Base-by-base conservation (phyloP, 2,888 invertebrate species). In the Drosophila conformis region DNA sequence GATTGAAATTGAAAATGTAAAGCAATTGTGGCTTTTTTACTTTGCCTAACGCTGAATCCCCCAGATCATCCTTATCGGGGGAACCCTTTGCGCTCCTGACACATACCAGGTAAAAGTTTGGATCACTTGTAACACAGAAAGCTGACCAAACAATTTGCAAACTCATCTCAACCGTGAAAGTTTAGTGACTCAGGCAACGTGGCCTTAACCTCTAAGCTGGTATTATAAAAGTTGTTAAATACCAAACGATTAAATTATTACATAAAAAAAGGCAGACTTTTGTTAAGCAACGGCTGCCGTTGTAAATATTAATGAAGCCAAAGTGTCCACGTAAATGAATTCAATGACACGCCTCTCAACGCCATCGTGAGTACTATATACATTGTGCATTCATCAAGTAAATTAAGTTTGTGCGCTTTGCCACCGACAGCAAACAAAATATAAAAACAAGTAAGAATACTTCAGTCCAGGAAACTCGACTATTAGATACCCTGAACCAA, bases 1-100 rank as follows among this genome's bases (percentile, higher is more conserved):
- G 74, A 80, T 83, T 80, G 67, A 86, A 90, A 86, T 86, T 88
- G 89, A 90, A 86, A 86, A 78, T 75, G 73, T 70, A 85, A 83
- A 80, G 83, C 70, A 68, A 69, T 89, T 89, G 84, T 63, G 82
- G 89, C 64, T 83, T 62, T 62, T 69, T 70, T 29, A 46, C 35
- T 65, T 65, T 21, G 15, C 60, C 38, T 63, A 27, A 46, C 42
- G 7, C 4, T 36, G 1, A 36, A 31, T 27, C 46, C 25, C 4
- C 10, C 33, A 7, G n/a, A 13, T 33, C 18, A 5, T 3, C 21
- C n/a, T 29, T 6, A 18, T 0, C 21, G 25, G 1, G 1, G 46
- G 8, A 15, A 25, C 27, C n/a, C 18, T 6, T n/a, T 29, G 6
- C 51, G 3, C n/a, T 2, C 6, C n/a, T 10, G 1, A 6, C n/a